phyloP scores from a whole-genome alignment of 2,797 vertebrate species.

The Sarcoramphus papa region DNA sequence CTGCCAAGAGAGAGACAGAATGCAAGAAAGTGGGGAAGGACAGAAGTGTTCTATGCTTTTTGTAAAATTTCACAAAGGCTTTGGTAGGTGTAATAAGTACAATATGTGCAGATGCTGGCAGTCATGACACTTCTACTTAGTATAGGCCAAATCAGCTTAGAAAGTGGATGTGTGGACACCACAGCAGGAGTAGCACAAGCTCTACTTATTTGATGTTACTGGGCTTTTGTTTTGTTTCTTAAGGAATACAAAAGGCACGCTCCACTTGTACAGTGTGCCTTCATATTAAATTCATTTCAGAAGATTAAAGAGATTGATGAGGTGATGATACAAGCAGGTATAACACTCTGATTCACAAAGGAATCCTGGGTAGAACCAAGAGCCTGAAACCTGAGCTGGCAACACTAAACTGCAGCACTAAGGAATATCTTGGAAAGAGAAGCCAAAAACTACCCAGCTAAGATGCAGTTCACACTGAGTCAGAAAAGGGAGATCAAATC shows the following conservation, averaged over 20 bases:
- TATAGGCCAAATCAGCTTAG: neutral
- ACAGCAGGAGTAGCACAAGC: neutral
- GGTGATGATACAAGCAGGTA: neutral
- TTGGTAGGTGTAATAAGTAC: neutral
- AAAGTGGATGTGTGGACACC: neutral
- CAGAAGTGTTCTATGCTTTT: neutral
- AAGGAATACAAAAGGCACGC: neutral
- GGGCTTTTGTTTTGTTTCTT: neutral
- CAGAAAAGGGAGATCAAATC: neutral
- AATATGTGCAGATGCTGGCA: neutral
- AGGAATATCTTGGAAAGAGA: neutral
- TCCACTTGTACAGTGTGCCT: neutral
- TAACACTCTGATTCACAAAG: conserved; percentile 8
- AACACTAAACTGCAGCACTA: neutral
- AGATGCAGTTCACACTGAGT: neutral
- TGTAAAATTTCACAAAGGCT: neutral
- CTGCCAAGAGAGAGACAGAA: neutral
- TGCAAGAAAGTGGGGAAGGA: neutral
- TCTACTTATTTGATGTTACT: neutral
- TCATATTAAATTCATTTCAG: neutral
- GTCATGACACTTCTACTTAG: neutral
- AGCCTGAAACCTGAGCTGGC: neutral
- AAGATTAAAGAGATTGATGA: neutral
- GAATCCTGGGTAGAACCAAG: neutral
- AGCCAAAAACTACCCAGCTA: neutral